Conservation (phyloP, 37 sponge, comb jelly and placozoan genomes). For the Spongia lamella region DNA sequence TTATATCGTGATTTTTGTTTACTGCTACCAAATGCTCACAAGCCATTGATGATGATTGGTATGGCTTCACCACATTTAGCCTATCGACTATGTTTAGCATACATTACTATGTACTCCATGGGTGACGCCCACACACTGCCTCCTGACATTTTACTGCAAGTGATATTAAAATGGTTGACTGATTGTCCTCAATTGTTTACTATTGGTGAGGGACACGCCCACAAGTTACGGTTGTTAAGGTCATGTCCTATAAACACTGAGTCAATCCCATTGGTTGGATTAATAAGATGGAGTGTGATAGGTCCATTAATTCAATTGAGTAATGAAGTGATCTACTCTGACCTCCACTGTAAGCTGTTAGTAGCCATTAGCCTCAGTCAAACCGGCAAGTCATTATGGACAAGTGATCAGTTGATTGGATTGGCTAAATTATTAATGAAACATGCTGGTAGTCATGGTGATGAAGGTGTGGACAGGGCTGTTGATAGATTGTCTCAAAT, state of each 20-base stretch:
- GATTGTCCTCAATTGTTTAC: too few relatives aligned
- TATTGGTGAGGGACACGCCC: too few relatives aligned
- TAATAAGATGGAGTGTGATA: conserved; percentile 60
- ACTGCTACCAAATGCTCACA: conserved; percentile 50
- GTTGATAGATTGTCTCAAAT: conserved; percentile 77
- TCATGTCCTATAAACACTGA: too few relatives aligned
- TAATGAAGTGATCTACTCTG: neutral
- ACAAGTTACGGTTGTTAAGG: too few relatives aligned
- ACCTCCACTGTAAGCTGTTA: neutral
- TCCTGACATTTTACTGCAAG: too few relatives aligned
- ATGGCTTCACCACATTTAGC: conserved; percentile 51
- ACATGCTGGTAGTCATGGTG: neutral
- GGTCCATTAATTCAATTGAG: conserved; percentile 19
- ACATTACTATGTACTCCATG: conserved; percentile 55
- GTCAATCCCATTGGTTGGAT: conserved; percentile 39
- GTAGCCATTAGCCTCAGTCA: neutral
- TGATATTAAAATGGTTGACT: too few relatives aligned
- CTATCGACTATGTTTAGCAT: conserved; percentile 40
- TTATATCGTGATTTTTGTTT: conserved; percentile 68
- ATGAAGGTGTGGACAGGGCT: conserved; percentile 30
- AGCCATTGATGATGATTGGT: conserved; percentile 48
- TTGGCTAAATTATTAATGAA: neutral
- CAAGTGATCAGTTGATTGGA: neutral
- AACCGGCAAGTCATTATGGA: neutral
- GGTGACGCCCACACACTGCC: conserved; percentile 2